phyloP scores from a whole-genome alignment of 35 echinoderm and acorn worm genomes.

The Anneissia japonica region DNA sequence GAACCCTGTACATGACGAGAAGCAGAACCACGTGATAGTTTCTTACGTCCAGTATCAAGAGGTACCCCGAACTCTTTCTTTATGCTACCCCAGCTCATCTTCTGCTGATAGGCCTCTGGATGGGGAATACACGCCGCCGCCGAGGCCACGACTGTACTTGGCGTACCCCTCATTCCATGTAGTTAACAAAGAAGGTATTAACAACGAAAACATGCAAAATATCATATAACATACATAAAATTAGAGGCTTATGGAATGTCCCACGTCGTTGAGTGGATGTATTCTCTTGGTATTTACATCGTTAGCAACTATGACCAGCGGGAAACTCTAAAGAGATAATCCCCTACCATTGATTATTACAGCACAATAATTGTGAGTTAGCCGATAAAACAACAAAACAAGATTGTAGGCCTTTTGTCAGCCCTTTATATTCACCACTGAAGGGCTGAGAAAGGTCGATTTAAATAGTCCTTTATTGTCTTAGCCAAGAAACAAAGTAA shows the following conservation, averaged over 20 bases:
- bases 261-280: no score
- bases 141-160: background rate
- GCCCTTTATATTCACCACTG: background rate
- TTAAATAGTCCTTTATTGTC: no score
- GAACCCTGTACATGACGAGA: conserved; percentile 41
- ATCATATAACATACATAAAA: no score
- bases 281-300: background rate
- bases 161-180: background rate
- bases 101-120: background rate
- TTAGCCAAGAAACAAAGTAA: no score
- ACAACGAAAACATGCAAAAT: no score
- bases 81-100: background rate
- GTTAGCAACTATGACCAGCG: background rate
- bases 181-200: no score
- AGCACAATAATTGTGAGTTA: background rate
- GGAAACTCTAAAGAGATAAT: background rate
- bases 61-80: background rate
- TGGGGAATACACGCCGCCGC: background rate
- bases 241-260: no score
- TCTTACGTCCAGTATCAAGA: background rate
- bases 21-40: background rate
- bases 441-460: no score
- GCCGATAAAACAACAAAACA: background rate
- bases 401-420: background rate
- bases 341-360: no score